Percentiles rank a stretch among this genome's conserved stretches.
Evolutionary conservation across 2,888 invertebrate genomes (phyloP).

Genomic region (Apoda limacodes): DNA sequence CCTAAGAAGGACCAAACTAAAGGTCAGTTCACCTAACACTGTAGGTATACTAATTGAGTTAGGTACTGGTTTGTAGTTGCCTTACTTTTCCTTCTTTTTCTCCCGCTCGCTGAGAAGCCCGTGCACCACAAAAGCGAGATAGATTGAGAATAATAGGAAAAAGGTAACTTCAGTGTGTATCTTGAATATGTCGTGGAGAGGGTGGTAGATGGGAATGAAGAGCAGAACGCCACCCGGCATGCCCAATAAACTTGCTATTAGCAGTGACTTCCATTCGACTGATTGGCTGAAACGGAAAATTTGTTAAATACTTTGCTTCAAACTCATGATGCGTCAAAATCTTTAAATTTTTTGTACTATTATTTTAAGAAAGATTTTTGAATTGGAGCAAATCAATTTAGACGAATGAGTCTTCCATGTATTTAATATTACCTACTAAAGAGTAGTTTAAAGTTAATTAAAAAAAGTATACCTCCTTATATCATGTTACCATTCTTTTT

Average conservation of each 20-base stretch:
- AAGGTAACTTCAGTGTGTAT: conserved; percentile 81
- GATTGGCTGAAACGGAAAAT: conserved; percentile 32
- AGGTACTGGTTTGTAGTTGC: conserved; percentile 2
- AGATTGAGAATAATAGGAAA: conserved; percentile 73
- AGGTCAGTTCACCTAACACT: too few species aligned
- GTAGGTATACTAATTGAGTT: too few species aligned
- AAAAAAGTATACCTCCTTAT: too few species aligned
- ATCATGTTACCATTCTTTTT: too few species aligned
- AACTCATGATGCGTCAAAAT: too few species aligned
- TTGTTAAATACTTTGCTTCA: too few species aligned
- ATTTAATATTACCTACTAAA: not conserved
- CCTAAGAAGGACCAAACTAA: too few species aligned
- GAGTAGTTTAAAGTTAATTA: not conserved
- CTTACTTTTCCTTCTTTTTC: conserved; percentile 35
- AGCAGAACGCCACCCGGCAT: conserved; percentile 80
- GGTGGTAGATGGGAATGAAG: conserved; percentile 81
- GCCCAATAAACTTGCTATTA: conserved; percentile 73
- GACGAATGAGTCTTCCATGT: too few species aligned
- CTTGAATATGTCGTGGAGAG: conserved; percentile 75
- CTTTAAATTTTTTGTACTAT: too few species aligned
- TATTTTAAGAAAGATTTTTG: conserved; percentile 1
- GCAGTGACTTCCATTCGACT: conserved; percentile 42
- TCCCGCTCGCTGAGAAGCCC: conserved; percentile 65
- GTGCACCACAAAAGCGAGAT: conserved; percentile 67
- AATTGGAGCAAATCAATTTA: not conserved